Evolutionary conservation across 2,797 vertebrate genomes (phyloP), one percentile per base, ranked within the genome.

Genomic region (Botia almorhae): DNA sequence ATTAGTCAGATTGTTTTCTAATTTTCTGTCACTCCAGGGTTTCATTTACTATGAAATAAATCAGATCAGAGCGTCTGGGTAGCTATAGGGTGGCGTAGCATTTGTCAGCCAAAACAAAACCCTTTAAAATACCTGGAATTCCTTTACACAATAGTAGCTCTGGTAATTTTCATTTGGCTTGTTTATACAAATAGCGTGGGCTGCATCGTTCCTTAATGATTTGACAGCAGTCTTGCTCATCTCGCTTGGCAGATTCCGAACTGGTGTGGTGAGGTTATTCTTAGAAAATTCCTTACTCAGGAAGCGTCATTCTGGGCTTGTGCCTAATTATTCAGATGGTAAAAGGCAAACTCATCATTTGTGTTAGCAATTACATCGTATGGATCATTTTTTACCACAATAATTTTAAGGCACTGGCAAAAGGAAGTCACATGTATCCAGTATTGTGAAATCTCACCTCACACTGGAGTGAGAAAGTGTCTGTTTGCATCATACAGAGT

Each of bases 401-500:
- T 74, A 16, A 19, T 33, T 73, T 80, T 74, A 60, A 76, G 46
- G 71, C 12, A 7, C 7, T 74, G 71, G 80, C 83, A 74, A 55
- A 84, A 90, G 88, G 39, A 21, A 19, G 21, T 50, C 56, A 6
- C 53, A 12, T 60, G 60, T 46, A 48, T 50, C n/a, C 58, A 70
- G 17, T 14, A 36, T 48, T 21, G 48, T 26, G 7, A 8, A 69
- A 64, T 64, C 11, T 43, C 16, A 11, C 39, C 58, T 14, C 19
- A 6, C 7, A 36, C 19, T 53, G 29, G n/a, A n/a, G 23, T 51
- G 19, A 46, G 19, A 69, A 69, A 78, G 56, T 79, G 78, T 89
- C 84, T 90, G 88, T 88, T 83, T 88, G 68, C 81, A 84, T 87
- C 73, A 81, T 61, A 13, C 23, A 7, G 11, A 43, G 29, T 74